These are phyloP conservation scores for Carapus acus DNA, from an alignment of 2,797 vertebrate genomes.

Conservation along the genomic window DNA sequence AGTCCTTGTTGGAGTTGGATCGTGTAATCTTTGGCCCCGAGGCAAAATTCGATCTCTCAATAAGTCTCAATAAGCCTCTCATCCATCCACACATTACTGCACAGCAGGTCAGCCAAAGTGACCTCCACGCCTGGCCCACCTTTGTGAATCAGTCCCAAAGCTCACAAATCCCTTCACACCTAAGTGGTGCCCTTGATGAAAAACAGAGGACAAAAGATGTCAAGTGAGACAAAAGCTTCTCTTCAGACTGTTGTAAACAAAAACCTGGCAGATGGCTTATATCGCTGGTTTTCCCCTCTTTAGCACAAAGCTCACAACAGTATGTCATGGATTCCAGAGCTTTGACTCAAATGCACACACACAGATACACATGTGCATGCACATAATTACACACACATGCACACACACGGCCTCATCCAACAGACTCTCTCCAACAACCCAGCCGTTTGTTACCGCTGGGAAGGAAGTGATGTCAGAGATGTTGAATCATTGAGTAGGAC, in stretches of 20 bases:
- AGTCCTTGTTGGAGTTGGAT: slow-evolving; percentile 14
- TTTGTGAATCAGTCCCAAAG: slow-evolving; percentile 24
- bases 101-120: slow-evolving; percentile 28
- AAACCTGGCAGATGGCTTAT: slow-evolving; percentile 52
- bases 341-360: slow-evolving; percentile 57
- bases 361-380: slow-evolving; percentile 23
- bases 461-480: slow-evolving; percentile 69
- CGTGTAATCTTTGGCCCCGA: slow-evolving; percentile 13
- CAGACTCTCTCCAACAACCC: slow-evolving; percentile 73
- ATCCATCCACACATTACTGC: slow-evolving; percentile 2
- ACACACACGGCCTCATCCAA: slow-evolving; percentile 34
- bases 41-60: slow-evolving; percentile 18
- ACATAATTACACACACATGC: slow-evolving; percentile 21
- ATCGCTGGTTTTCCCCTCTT: slow-evolving; percentile 70
- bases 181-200: slow-evolving; percentile 24
- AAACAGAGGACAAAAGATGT: not conserved
- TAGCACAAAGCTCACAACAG: slow-evolving; percentile 62
- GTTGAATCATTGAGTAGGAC: slow-evolving; percentile 54
- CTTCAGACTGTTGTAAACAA: slow-evolving; percentile 47
- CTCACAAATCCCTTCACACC: slow-evolving; percentile 44
- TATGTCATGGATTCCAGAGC: slow-evolving; percentile 66
- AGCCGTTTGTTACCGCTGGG: slow-evolving; percentile 64
- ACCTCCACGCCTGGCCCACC: slow-evolving; percentile 21
- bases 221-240: slow-evolving; percentile 47
- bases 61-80: slow-evolving; percentile 15